Conservation (phyloP, 1,140 invertebrate genomes). For the Berghia stephanieae region DNA sequence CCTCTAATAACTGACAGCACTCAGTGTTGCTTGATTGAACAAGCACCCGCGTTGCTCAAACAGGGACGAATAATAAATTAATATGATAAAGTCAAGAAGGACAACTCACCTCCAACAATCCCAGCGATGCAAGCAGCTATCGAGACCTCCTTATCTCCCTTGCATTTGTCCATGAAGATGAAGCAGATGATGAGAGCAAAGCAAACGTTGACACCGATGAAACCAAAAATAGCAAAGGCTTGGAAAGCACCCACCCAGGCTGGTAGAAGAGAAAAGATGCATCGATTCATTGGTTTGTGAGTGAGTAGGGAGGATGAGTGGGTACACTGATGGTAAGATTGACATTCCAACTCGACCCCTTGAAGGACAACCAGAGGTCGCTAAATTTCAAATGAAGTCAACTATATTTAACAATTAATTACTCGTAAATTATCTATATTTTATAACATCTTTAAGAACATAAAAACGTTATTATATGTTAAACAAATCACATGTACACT, state of each 20-base stretch:
- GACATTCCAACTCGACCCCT: too few relatives aligned
- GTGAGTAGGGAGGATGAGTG: too few relatives aligned
- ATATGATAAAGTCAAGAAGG: neutral
- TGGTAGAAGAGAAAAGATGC: too few relatives aligned
- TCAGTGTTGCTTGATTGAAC: neutral
- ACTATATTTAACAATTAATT: too few relatives aligned
- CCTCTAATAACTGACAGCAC: neutral
- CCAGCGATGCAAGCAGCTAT: slow-evolving; percentile 23
- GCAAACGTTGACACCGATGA: slow-evolving; percentile 28
- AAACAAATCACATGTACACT: too few relatives aligned
- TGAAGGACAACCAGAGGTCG: too few relatives aligned
- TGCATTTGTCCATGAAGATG: slow-evolving; percentile 32
- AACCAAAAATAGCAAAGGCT: slow-evolving; percentile 32
- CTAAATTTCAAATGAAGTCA: too few relatives aligned
- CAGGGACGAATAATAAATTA: neutral
- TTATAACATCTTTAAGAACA: too few relatives aligned
- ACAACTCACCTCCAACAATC: slow-evolving; percentile 16
- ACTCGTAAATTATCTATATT: too few relatives aligned
- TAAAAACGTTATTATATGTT: too few relatives aligned
- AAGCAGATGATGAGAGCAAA: slow-evolving; percentile 20
- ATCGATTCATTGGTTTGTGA: too few relatives aligned
- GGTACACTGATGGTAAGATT: too few relatives aligned
- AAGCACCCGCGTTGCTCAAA: neutral
- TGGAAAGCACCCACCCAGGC: slow-evolving; percentile 19
- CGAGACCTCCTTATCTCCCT: slow-evolving; percentile 9